phyloP scores from a whole-genome alignment of 2,888 invertebrate species.

The Lasioglossum zephyrum region DNA sequence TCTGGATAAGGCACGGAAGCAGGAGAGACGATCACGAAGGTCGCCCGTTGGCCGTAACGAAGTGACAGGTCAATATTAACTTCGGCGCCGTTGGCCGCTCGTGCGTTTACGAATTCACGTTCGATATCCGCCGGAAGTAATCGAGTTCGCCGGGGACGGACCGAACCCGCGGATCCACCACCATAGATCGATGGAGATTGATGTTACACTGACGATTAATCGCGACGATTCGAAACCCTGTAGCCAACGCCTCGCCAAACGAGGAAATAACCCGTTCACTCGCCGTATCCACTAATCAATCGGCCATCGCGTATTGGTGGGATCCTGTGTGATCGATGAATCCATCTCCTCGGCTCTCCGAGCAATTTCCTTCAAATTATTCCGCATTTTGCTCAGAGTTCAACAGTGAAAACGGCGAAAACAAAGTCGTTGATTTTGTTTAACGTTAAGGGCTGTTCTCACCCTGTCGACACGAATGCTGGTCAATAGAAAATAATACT shows the following conservation, averaged over 20 bases:
- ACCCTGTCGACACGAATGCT: too few relatives aligned
- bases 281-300: conserved; percentile 12
- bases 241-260: conserved; percentile 16
- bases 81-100: conserved; percentile 64
- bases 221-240: conserved; percentile 23
- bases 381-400: not conserved
- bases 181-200: conserved; percentile 47
- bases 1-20: conserved; percentile 63
- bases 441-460: too few relatives aligned
- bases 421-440: not conserved
- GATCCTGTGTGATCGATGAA: not conserved
- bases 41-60: conserved; percentile 70
- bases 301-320: conserved; percentile 16
- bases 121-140: conserved; percentile 80
- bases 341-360: not conserved
- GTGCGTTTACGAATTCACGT: conserved; percentile 68
- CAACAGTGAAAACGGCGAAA: not conserved
- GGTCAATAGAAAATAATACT: too few relatives aligned
- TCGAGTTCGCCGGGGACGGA: conserved; percentile 66
- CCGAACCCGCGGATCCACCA: conserved; percentile 30
- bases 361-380: not conserved
- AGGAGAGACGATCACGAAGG: conserved; percentile 60
- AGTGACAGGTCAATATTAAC: conserved; percentile 77
- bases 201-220: conserved; percentile 40
- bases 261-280: conserved; percentile 26